These are phyloP conservation scores for Melinaea menophilus DNA, from an alignment of 2,888 invertebrate species.

Conservation along the genomic window DNA sequence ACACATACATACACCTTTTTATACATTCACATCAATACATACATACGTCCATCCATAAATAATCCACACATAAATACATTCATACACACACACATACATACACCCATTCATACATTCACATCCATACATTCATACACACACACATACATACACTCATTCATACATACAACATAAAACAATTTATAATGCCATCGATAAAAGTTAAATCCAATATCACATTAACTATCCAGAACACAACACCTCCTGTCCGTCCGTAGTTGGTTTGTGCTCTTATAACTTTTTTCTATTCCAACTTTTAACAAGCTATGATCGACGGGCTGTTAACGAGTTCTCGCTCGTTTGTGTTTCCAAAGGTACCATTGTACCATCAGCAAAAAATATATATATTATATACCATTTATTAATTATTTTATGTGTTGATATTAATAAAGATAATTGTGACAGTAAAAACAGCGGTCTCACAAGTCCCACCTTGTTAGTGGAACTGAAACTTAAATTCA, in stretches of 20 bases:
- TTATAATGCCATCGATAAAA: neutral
- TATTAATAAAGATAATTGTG: neutral
- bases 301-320: slow-evolving; percentile 49
- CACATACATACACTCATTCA: too few species aligned
- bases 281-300: slow-evolving; percentile 53
- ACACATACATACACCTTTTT: too few species aligned
- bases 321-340: slow-evolving; percentile 29
- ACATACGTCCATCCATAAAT: too few species aligned
- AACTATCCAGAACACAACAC: neutral
- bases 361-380: neutral
- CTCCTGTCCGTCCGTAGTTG: slow-evolving; percentile 33
- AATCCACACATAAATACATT: too few species aligned
- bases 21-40: too few species aligned
- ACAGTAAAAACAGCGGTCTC: neutral
- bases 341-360: slow-evolving; percentile 14
- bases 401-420: too few species aligned
- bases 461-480: slow-evolving; percentile 5
- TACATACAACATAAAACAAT: too few species aligned
- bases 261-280: slow-evolving; percentile 49
- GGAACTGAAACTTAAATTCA: slow-evolving; percentile 6
- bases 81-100: too few species aligned
- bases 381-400: too few species aligned
- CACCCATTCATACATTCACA: too few species aligned
- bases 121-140: too few species aligned
- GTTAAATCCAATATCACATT: slow-evolving; percentile 6